Evolutionary conservation across 1,140 invertebrate genomes (phyloP), one percentile per base, ranked within the genome.

Genomic region (Thereuonema tuberculata): DNA sequence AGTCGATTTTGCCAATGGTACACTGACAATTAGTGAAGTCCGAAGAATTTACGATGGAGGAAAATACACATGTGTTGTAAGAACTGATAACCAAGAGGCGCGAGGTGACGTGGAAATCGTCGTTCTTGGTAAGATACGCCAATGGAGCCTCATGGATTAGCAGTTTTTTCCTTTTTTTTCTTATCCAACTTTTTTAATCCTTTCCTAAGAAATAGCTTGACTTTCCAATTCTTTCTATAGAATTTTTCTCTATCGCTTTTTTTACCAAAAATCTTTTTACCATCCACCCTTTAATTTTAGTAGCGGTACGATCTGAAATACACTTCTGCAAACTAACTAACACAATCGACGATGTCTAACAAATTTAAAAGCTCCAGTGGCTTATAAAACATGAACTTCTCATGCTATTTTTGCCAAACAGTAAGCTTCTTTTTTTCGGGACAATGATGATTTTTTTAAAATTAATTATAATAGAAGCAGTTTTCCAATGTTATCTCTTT

Each of bases 11-110:
- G 73, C 74, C 20, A 84, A 87, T 62, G 90, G 89, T 1, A 85
- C 85, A 17, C 75, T 95, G 28, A 81, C 82, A 43, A 81, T 95
- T 54, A 73, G 78, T 20, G 79, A 82, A 54, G 83, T 94, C 3
- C 86, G 88, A 67, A 74, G 72, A n/a, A 60, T 65, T 3, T 65
- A 71, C 2, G 80, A 82, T 65, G 82, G 82, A 43, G 89, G 89
- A 12, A 79, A 80, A 54, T 94, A 93, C 72, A 85, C 83, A 0
- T 95, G 92, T 68, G 82, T 81, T 17, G 89, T 89, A 1, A 77
- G 78, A 28, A 85, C 85, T 43, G 76, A 82, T 14, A 86, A 85
- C 0, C 84, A 89, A 66, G 81, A 84, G 3, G 86, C 85, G 61
- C 65, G 67, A 24, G 67, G 74, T 31, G 69, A 64, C 49, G 69